Evolutionary conservation across 1,140 invertebrate genomes (phyloP), one percentile per base, ranked within the genome.

Genomic region (Heliconius hermathena): DNA sequence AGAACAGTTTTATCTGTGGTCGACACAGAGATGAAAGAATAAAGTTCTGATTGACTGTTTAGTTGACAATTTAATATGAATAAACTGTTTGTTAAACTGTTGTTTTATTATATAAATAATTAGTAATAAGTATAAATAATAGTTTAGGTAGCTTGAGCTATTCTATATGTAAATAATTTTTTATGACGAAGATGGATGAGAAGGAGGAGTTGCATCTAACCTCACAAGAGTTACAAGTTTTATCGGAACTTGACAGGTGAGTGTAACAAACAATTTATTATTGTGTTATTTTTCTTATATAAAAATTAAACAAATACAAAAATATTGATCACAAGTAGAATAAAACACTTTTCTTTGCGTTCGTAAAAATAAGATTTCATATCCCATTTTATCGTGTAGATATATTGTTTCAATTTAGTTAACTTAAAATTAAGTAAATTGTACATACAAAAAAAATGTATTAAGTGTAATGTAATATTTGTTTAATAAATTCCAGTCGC

Each of bases 211-310:
- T 95, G 79, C 93, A 93, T 90, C 88, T 95, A 91, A 94, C 97
- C 87, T 96, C 96, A 73, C 96, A 97, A 90, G 97, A 98, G 93
- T 93, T 98, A 81, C 97, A 98, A 94, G 96, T 97, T 85, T 95
- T 98, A 81, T 97, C 97, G n/a, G 97, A 98, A 89, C 95, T 98
- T 91, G 97, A 98, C 95, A 98, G 97, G 97, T 98, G 66, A 77
- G 71, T 81, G 83, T 16, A 66, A 66, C 60, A 66, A 66, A 66
- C 60, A 66, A 6, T 66, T 77, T 79, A 76, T 82, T 82, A 46
- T 80, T 66, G 72, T 78, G 36, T 79, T 71, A 77, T 36, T 66
- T 66, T 66, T 29, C 13, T 66, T 11, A 26, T 26, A 66, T 29
- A 66, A 5, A 66, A 66, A 66, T 66, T 5, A 16, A 29, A 1